Evolutionary conservation across 53 echinoderm and acorn worm species (phyloP).

Genomic region (Actinopyga echinites): DNA sequence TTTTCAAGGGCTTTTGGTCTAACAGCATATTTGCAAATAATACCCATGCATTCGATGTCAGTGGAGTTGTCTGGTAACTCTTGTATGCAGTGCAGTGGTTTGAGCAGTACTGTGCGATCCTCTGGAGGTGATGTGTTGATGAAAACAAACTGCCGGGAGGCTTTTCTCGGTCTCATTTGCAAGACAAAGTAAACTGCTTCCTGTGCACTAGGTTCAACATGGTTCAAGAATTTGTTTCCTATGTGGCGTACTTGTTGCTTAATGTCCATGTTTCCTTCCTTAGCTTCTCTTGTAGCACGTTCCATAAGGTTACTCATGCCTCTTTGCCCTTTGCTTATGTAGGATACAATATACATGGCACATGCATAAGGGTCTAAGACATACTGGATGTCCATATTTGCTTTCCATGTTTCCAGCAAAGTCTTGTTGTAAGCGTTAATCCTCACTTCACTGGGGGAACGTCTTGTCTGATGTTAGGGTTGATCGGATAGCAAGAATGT

Average conservation of each 20-base stretch:
- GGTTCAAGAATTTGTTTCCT: too few species aligned
- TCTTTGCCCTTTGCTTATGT: slow-evolving; percentile 59
- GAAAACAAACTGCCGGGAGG: slow-evolving; percentile 13
- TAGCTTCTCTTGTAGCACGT: slow-evolving; percentile 44
- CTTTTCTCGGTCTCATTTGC: slow-evolving; percentile 25
- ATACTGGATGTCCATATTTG: slow-evolving; percentile 56
- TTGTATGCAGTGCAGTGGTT: neutral
- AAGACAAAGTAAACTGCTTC: slow-evolving; percentile 44
- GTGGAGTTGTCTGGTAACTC: slow-evolving; percentile 29
- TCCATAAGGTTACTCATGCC: slow-evolving; percentile 54
- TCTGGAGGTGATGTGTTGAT: slow-evolving; percentile 16
- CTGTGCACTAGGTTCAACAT: slow-evolving; percentile 35
- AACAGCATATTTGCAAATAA: neutral
- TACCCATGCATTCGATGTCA: neutral
- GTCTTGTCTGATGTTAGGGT: slow-evolving; percentile 15
- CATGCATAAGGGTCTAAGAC: slow-evolving; percentile 60
- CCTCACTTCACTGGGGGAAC: slow-evolving; percentile 46
- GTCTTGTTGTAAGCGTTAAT: slow-evolving; percentile 57
- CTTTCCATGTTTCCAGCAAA: slow-evolving; percentile 56
- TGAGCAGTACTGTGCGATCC: slow-evolving; percentile 11
- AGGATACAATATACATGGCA: slow-evolving; percentile 50
- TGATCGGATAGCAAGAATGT: slow-evolving; percentile 30
- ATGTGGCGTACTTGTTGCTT: slow-evolving; percentile 1
- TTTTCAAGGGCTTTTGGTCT: slow-evolving; percentile 17
- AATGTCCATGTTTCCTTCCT: slow-evolving; percentile 26